Conservation (phyloP, 2,888 invertebrate species). For the Ischnura elegans region DNA sequence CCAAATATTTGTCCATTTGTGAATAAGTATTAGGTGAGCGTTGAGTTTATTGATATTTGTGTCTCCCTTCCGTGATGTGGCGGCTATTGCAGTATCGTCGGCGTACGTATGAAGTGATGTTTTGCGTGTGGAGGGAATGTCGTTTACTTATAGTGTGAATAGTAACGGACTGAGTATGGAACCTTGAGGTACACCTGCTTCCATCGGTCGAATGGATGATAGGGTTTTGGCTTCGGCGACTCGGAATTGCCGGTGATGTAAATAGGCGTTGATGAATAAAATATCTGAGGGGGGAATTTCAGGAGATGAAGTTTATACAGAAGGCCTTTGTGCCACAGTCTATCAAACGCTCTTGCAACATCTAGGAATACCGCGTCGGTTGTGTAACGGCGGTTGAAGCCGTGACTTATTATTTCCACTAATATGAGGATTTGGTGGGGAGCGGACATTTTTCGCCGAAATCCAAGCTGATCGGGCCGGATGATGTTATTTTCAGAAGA, state of each 20-base stretch:
- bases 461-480: background rate
- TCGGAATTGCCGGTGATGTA: background rate
- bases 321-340: too few relatives aligned
- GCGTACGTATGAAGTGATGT: background rate
- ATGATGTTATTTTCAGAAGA: too few relatives aligned
- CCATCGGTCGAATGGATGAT: background rate
- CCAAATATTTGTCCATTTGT: background rate
- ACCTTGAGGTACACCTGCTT: background rate
- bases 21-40: background rate
- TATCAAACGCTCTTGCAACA: background rate
- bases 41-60: background rate
- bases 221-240: background rate
- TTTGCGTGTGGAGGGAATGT: background rate
- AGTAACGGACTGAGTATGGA: background rate
- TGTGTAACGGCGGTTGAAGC: background rate
- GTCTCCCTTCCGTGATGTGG: background rate
- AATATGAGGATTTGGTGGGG: background rate
- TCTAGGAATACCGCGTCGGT: background rate
- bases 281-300: background rate
- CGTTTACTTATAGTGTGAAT: background rate
- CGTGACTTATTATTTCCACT: background rate
- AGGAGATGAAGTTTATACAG: background rate
- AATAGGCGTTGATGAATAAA: background rate
- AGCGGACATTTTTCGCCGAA: background rate
- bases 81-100: background rate